Base-by-base conservation (phyloP, 2,797 vertebrate genomes). In the Sebastes elongatus region DNA sequence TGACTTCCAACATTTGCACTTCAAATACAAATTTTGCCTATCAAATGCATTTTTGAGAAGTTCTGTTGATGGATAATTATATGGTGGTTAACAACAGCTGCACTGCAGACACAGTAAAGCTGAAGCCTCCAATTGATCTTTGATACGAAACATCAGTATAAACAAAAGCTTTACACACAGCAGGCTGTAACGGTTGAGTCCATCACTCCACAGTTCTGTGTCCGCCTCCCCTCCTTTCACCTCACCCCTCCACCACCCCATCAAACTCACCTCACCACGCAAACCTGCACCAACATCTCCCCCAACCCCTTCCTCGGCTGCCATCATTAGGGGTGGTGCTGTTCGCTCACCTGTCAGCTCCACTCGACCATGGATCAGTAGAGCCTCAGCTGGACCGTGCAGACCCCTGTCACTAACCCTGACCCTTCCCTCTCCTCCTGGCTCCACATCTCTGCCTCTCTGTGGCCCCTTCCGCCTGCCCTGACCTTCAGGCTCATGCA, bases 271-370 rank as follows among this genome's bases (percentile, higher is more conserved):
- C 74, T 81, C 87, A 59, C 77, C 74, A 76, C 71, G 28, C 81
- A 75, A 89, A 71, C 80, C 64, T 16, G 59, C 85, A 57, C 76
- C 70, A 66, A 13, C 75, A 49, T 69, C 78, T 85, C 60, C 73
- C 61, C 57, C 57, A 66, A 85, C 90, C 85, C 79, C 82, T 87
- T 90, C 90, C 86, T 88, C 84, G 74, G 85, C 90, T 69, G 83
- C 89, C 92, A 93, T 95, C 93, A 95, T 94, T 94, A 95, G 87
- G 84, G 91, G 92, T 85, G 82, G 83, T 86, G 86, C 87, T 88
- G 91, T 89, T 94, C 90, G 91, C 92, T 95, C 93, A 95, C 94
- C 94, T 96, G 95, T 96, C 95, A 95, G 91, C 90, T 94, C 88
- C 86, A 87, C 87, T 96, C 88, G 73, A 91, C 71, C 91, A 79